phyloP scores from a whole-genome alignment of 2,888 invertebrate species.

The Cerastoderma edule region DNA sequence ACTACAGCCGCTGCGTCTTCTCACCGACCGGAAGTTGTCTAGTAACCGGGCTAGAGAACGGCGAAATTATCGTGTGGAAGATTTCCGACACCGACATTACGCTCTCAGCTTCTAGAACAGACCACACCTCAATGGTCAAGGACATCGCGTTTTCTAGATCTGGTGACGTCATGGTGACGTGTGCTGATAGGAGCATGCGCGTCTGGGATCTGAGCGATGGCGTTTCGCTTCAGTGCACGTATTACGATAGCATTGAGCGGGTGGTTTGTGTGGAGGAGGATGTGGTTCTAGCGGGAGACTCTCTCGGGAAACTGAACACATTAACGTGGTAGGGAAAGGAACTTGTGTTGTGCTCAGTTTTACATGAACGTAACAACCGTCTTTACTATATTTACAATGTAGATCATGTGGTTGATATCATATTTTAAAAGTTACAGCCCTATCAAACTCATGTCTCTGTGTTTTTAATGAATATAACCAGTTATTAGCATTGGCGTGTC shows the following conservation, averaged over 20 bases:
- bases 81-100: slow-evolving; percentile 24
- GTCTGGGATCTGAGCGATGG: slow-evolving; percentile 30
- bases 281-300: slow-evolving; percentile 35
- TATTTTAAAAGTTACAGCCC: neutral
- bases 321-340: slow-evolving; percentile 15
- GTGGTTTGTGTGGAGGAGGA: slow-evolving; percentile 28
- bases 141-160: slow-evolving; percentile 38
- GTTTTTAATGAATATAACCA: no score
- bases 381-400: neutral
- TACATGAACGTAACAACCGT: neutral
- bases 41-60: slow-evolving; percentile 28
- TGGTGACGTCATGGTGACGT: slow-evolving; percentile 30
- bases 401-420: neutral
- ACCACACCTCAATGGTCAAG: slow-evolving; percentile 34
- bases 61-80: slow-evolving; percentile 37
- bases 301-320: slow-evolving; percentile 26
- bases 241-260: slow-evolving; percentile 31
- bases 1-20: slow-evolving; percentile 16
- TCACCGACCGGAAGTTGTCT: slow-evolving; percentile 30
- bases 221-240: slow-evolving; percentile 22
- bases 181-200: slow-evolving; percentile 33
- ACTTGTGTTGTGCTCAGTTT: neutral
- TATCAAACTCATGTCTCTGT: no score
- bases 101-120: neutral
- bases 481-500: neutral